A percentile compares a stretch with the other conserved stretches of the same genome.
These are phyloP conservation scores for Sternotherus odoratus DNA, from an alignment of 2,797 vertebrate species.

Conservation along the genomic window DNA sequence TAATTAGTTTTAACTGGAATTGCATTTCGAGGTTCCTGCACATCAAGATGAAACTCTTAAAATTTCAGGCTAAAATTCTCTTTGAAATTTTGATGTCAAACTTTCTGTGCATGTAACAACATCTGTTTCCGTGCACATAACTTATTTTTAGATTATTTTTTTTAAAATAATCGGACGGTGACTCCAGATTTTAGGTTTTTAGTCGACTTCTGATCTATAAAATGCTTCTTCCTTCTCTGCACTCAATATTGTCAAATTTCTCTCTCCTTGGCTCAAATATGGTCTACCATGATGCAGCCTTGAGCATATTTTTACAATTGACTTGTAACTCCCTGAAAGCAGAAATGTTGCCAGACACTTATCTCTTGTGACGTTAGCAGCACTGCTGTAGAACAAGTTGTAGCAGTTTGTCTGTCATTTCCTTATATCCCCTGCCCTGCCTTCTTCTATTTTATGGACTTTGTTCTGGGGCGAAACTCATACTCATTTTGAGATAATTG, in stretches of 20 bases:
- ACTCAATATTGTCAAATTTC: not conserved
- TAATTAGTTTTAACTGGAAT: not conserved
- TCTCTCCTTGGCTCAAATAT: not conserved
- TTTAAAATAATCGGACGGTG: not conserved
- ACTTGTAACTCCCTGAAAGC: conserved; percentile 7
- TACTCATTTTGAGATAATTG: not conserved
- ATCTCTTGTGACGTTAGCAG: not conserved
- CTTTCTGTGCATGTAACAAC: not conserved
- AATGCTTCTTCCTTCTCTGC: not conserved
- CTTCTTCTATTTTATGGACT: not conserved
- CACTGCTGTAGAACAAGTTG: not conserved
- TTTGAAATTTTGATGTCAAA: not conserved
- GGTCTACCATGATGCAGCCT: not conserved
- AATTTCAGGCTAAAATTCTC: not conserved
- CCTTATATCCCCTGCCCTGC: not conserved
- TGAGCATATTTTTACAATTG: not conserved
- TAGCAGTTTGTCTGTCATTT: not conserved
- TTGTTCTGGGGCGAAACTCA: not conserved
- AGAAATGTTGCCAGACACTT: not conserved
- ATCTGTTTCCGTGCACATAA: not conserved
- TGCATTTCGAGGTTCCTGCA: not conserved
- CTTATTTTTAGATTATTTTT: not conserved
- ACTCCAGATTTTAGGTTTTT: not conserved
- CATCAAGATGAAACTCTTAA: not conserved
- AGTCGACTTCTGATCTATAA: not conserved